Base-by-base conservation (phyloP, 1,140 invertebrate genomes). In the Metaphire vulgaris region DNA sequence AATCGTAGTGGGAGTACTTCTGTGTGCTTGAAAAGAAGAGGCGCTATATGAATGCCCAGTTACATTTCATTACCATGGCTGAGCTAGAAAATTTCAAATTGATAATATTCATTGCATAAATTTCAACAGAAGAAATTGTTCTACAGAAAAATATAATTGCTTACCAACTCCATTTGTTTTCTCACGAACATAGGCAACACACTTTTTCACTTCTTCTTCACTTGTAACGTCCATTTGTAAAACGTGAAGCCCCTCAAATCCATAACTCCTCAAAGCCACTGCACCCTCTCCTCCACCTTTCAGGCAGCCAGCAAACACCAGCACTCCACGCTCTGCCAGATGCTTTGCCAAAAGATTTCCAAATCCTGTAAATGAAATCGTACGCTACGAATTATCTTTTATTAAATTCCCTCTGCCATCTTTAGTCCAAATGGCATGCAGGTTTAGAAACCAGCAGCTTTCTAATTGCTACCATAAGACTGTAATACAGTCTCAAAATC, bases 221-320 rank as follows among this genome's bases (percentile, higher is more conserved):
- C 33, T 69, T 73, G 2, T 80, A 28, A 15, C 70, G 67, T 65
- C 80, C 73, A 74, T 81, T 83, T 75, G 80, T 80, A 1, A 79
- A 76, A 75, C 12, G 69, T 68, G 77, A 75, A 30, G 30, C 2
- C 26, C 68, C 6, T 12, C 2, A 30, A 66, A 68, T 26, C n/a
- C 12, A 2, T 14, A 73, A 73, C 14, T 30, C 14, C 28, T 75
- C 33, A 75, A 56, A 16, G 64, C 29, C 29, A 31, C 1, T 2
- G 75, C 74, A 76, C 33, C 75, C 26, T 26, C 15, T n/a, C 75
- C 69, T 1, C 75, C 33, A 33, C 33, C n/a, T n/a, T 31, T 16
- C 26, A 76, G 33, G 29, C 75, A 76, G 2, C 75, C 75, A 26
- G 75, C 75, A 33, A 64, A 76, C 1, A 74, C 71, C 1, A 74